Evolutionary conservation across 2,797 vertebrate genomes (phyloP).

Genomic region (Sebastes kiyomatsui): DNA sequence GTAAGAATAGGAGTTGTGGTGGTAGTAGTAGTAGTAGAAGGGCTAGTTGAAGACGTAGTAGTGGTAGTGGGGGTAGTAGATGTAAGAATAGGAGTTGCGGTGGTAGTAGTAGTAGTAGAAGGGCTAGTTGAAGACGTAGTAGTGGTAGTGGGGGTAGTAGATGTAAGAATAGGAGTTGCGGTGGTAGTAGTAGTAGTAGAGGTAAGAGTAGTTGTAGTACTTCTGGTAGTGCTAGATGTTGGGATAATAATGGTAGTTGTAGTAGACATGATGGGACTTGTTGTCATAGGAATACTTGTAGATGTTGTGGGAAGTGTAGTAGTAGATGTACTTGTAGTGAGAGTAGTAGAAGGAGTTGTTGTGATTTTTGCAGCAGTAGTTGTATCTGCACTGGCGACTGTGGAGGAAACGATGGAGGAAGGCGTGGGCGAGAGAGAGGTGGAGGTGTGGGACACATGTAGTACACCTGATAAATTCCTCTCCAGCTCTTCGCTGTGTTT

Average conservation of each 20-base stretch:
- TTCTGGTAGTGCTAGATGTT: conserved; percentile 25
- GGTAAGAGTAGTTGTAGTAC: conserved; percentile 9
- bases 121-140: not conserved
- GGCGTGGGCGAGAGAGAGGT: not conserved
- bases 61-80: too few species aligned
- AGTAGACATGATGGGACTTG: conserved; percentile 15
- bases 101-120: conserved; percentile 3
- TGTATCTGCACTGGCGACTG: conserved; percentile 10
- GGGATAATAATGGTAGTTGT: conserved; percentile 51
- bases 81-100: too few species aligned
- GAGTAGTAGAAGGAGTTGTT: conserved; percentile 31
- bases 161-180: not conserved
- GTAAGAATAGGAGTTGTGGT: too few species aligned
- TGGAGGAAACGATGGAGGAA: conserved; percentile 18
- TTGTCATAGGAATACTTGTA: conserved; percentile 14
- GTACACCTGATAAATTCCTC: conserved; percentile 32
- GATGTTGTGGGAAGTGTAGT: conserved; percentile 19
- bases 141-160: not conserved
- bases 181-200: conserved; percentile 10
- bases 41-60: too few species aligned
- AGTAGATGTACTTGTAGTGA: conserved; percentile 14
- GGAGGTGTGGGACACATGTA: conserved; percentile 34
- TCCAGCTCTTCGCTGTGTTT: conserved; percentile 50
- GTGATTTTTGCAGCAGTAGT: conserved; percentile 29
- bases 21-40: not conserved